These are phyloP conservation scores for Lampris incognitus DNA, from an alignment of 2,113 vertebrate species.

Conservation along the genomic window DNA sequence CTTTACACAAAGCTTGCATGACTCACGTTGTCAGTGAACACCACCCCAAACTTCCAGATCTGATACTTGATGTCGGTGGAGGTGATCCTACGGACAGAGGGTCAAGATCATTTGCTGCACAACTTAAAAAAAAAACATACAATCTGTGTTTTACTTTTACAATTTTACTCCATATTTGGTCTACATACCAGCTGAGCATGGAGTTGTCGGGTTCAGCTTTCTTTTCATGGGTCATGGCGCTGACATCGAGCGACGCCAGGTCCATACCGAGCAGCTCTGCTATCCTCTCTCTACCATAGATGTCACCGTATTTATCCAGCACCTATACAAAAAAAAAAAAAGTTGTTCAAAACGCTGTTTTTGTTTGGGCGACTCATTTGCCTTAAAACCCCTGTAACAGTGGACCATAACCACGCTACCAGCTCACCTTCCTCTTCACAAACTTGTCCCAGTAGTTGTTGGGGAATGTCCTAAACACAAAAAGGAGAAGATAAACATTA, in stretches of 20 bases:
- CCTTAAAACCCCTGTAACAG: not conserved
- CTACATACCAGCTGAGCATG: slow-evolving; percentile 85
- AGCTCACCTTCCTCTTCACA: slow-evolving; percentile 93
- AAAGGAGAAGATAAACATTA: slow-evolving; percentile 18
- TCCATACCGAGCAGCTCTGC: slow-evolving; percentile 93
- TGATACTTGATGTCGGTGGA: slow-evolving; percentile 94
- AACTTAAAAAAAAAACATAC: too few species aligned
- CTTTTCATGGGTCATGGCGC: slow-evolving; percentile 86
- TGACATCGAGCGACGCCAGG: slow-evolving; percentile 89
- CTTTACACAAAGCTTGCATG: not conserved
- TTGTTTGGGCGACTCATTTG: not conserved
- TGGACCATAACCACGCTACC: not conserved
- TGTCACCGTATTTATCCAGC: slow-evolving; percentile 93
- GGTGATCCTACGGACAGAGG: slow-evolving; percentile 82
- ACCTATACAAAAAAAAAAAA: slow-evolving; percentile 75
- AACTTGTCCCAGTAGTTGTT: slow-evolving; percentile 98
- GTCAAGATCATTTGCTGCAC: not conserved
- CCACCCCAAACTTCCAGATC: slow-evolving; percentile 95
- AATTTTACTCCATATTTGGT: too few species aligned
- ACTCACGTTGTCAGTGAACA: slow-evolving; percentile 95
- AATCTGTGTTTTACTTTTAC: too few species aligned
- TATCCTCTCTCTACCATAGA: slow-evolving; percentile 92
- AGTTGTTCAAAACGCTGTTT: not conserved
- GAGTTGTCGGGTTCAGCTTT: slow-evolving; percentile 85
- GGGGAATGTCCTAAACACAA: slow-evolving; percentile 85